A percentile compares a stretch with the other conserved stretches of the same genome.
phyloP scores from a whole-genome alignment of 2,113 vertebrate species.

The Brachyhypopomus occidentalis region DNA sequence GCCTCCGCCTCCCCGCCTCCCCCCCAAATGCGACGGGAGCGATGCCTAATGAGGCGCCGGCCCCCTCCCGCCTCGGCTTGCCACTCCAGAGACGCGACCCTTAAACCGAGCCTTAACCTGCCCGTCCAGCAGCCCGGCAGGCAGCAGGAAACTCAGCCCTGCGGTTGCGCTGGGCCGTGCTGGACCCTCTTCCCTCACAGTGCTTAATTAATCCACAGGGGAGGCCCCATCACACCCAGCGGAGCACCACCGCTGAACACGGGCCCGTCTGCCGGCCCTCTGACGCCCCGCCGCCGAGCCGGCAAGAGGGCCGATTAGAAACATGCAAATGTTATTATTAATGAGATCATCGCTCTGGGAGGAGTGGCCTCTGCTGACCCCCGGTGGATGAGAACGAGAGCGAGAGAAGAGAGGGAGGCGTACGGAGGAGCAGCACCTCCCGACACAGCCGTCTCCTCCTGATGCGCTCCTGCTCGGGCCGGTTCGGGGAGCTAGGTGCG shows the following conservation, averaged over 20 bases:
- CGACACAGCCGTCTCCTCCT: not conserved
- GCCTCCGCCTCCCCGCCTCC: slow-evolving; percentile 4
- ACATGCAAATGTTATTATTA: slow-evolving; percentile 48
- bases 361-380: slow-evolving; percentile 14
- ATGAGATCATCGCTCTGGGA: slow-evolving; percentile 20
- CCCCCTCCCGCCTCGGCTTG: slow-evolving; percentile 44
- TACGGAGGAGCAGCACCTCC: not conserved
- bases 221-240: slow-evolving; percentile 52
- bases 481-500: not conserved
- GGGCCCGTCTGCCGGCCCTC: slow-evolving; percentile 30
- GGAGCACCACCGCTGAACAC: slow-evolving; percentile 54
- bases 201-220: slow-evolving; percentile 63
- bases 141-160: slow-evolving; percentile 60
- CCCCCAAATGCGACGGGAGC: slow-evolving; percentile 48
- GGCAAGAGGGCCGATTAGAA: slow-evolving; percentile 41
- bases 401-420: slow-evolving; percentile 6
- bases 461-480: not conserved
- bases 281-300: slow-evolving; percentile 25
- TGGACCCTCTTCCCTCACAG: slow-evolving; percentile 52
- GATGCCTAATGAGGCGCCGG: slow-evolving; percentile 58
- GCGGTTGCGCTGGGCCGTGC: slow-evolving; percentile 48
- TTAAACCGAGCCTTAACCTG: slow-evolving; percentile 66
- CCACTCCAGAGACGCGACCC: slow-evolving; percentile 56
- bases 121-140: slow-evolving; percentile 47
- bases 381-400: slow-evolving; percentile 20